These are phyloP conservation scores for Lineus longissimus DNA, from an alignment of 1,140 invertebrate species.

Conservation along the genomic window DNA sequence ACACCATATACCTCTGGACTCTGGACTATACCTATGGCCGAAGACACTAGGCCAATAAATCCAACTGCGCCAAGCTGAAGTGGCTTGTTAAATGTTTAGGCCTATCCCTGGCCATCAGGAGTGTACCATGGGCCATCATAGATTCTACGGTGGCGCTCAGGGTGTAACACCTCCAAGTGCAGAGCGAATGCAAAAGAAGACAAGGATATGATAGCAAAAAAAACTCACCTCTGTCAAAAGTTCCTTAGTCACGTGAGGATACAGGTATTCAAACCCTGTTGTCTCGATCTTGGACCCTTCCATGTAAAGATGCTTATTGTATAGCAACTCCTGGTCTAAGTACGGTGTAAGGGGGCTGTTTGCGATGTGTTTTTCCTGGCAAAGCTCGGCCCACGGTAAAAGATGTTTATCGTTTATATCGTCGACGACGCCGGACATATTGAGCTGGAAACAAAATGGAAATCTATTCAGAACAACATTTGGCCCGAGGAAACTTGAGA, in stretches of 20 bases:
- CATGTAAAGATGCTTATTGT: conserved; percentile 74
- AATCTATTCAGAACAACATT: no score
- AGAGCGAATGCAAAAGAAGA: no score
- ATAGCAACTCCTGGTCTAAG: conserved; percentile 74
- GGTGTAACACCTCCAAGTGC: no score
- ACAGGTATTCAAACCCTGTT: conserved; percentile 45
- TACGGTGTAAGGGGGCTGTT: conserved; percentile 85
- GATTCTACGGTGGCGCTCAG: no score
- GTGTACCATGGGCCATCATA: no score
- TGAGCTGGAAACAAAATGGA: conserved; percentile 2
- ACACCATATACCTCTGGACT: no score
- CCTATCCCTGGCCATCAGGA: no score
- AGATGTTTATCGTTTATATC: conserved; percentile 90
- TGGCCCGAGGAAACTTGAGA: no score
- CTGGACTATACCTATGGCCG: no score
- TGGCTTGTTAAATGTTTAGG: no score
- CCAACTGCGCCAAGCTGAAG: no score
- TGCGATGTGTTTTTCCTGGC: conserved; percentile 67
- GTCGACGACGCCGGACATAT: conserved; percentile 70
- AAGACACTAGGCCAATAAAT: no score
- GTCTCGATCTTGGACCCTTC: conserved; percentile 65
- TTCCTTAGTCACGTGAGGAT: conserved; percentile 38
- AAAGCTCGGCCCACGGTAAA: conserved; percentile 82
- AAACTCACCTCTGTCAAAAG: conserved; percentile 40
- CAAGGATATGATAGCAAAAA: background rate